phyloP scores from a whole-genome alignment of 1,140 invertebrate genomes.

The Ooceraea biroi region DNA sequence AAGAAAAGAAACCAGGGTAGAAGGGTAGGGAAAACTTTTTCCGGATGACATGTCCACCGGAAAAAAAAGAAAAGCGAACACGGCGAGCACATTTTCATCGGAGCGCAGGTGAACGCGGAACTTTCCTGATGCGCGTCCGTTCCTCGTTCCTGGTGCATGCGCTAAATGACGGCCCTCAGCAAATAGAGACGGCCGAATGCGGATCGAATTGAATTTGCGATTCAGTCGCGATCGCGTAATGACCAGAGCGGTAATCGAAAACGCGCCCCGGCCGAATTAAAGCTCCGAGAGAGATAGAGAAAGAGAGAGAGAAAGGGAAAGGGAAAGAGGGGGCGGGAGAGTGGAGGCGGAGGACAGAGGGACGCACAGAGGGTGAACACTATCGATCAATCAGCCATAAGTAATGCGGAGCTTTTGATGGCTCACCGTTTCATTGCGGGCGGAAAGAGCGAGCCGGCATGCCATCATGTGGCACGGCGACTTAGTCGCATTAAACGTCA shows the following conservation, averaged over 20 bases:
- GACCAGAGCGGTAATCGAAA: constrained; percentile 67
- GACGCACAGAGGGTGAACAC: constrained; percentile 38
- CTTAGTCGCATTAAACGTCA: constrained; percentile 73
- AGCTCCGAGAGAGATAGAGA: constrained; percentile 19
- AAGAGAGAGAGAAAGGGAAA: neutral
- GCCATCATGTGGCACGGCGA: constrained; percentile 69
- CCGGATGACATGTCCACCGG: neutral
- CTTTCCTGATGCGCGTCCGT: neutral
- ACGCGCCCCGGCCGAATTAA: constrained; percentile 61
- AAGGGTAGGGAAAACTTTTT: neutral
- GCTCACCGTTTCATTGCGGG: constrained; percentile 75
- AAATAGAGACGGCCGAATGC: constrained; percentile 54
- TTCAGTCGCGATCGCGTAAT: constrained; percentile 61
- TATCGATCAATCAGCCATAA: constrained; percentile 79
- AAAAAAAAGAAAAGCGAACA: constrained; percentile 20
- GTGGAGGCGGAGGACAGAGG: neutral
- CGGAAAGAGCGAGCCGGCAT: constrained; percentile 71
- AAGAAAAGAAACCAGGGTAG: too few species aligned
- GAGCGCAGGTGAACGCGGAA: neutral
- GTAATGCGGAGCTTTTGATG: constrained; percentile 78
- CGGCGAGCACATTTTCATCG: neutral
- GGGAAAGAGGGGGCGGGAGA: neutral
- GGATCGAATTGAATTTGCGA: constrained; percentile 69
- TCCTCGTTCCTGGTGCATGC: constrained; percentile 21
- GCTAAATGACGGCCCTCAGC: constrained; percentile 48